Percentiles rank a stretch among this genome's conserved stretches.
These are phyloP conservation scores for Leptopilina drosophilae DNA, from an alignment of 2,888 invertebrate genomes.

Conservation along the genomic window DNA sequence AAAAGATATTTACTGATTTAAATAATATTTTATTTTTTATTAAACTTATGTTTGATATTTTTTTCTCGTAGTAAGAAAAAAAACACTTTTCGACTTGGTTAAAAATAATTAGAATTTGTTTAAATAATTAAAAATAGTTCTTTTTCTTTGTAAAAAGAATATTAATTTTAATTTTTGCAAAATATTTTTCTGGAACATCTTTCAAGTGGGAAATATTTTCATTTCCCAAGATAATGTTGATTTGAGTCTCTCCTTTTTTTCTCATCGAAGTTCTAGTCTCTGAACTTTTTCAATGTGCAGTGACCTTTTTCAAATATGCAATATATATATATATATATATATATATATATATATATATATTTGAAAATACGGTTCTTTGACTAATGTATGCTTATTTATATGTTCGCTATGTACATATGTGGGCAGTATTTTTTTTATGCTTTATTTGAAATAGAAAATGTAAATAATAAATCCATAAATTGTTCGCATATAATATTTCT, in stretches of 20 bases:
- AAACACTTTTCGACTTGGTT: neutral
- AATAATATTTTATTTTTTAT: too few relatives aligned
- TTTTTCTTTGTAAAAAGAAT: neutral
- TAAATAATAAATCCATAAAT: constrained; percentile 20
- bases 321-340: neutral
- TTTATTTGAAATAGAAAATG: constrained; percentile 11
- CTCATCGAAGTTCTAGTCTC: neutral
- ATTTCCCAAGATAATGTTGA: neutral
- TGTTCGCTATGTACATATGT: neutral
- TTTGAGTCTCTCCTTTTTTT: neutral
- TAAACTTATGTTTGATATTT: too few relatives aligned
- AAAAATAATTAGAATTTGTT: neutral
- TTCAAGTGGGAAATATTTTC: neutral
- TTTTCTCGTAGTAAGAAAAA: too few relatives aligned
- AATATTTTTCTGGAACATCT: neutral
- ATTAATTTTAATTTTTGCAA: neutral
- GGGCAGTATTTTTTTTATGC: constrained; percentile 2
- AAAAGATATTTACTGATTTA: too few relatives aligned
- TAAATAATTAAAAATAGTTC: neutral
- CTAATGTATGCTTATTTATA: constrained; percentile 1
- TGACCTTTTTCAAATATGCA: constrained; percentile 21
- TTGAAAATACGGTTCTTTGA: neutral
- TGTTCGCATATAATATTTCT: constrained; percentile 12
- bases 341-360: neutral
- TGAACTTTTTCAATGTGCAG: neutral